phyloP scores from a whole-genome alignment of 2,113 vertebrate species.

The Halcyon malimbica region DNA sequence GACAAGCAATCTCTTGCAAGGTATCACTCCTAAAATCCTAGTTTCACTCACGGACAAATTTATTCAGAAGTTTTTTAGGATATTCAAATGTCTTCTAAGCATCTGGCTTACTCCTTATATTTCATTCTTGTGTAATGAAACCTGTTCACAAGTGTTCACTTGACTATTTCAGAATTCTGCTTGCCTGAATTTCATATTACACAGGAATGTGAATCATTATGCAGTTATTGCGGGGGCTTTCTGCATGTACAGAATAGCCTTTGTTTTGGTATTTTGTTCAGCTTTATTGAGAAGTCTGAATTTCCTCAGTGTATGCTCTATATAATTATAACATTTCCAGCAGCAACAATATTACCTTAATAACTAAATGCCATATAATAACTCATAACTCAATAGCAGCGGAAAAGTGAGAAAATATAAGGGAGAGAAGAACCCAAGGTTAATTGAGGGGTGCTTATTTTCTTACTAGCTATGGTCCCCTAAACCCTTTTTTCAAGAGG shows the following conservation, averaged over 20 bases:
- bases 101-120: neutral
- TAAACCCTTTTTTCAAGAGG: neutral
- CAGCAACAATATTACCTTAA: neutral
- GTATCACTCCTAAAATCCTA: neutral
- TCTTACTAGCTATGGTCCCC: neutral
- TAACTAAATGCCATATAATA: neutral
- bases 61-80: neutral
- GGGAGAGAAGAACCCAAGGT: neutral
- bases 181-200: neutral
- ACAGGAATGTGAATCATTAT: neutral
- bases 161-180: neutral
- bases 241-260: neutral
- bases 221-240: neutral
- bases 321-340: neutral
- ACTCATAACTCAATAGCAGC: neutral
- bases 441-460: neutral
- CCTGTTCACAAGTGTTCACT: neutral
- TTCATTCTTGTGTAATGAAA: neutral
- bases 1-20: neutral
- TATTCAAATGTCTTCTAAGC: neutral
- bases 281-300: neutral
- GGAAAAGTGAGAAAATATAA: neutral
- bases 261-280: neutral
- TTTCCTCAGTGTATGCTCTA: accelerated
- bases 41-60: neutral